A percentile compares a stretch with the other conserved stretches of the same genome.
Conservation (phyloP, 2,113 vertebrate genomes). For the Chloebia gouldiae region DNA sequence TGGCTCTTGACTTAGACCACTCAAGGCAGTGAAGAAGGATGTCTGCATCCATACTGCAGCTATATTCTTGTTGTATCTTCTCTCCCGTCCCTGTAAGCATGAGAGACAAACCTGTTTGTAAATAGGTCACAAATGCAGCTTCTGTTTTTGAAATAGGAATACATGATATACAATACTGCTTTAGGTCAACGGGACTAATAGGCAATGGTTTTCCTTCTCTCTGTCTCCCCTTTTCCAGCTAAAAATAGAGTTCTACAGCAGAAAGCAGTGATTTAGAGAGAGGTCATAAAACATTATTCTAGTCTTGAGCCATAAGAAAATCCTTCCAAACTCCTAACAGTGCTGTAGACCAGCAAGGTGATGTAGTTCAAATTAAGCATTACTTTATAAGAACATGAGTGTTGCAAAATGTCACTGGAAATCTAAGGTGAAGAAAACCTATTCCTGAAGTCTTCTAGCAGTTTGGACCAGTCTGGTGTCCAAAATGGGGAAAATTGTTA, state of each 20-base stretch:
- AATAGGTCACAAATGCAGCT: neutral
- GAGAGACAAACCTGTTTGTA: neutral
- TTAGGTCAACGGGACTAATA: neutral
- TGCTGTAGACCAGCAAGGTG: neutral
- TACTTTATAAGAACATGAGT: neutral
- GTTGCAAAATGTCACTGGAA: neutral
- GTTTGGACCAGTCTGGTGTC: neutral
- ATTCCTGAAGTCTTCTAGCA: neutral
- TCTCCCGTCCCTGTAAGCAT: neutral
- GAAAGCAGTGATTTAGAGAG: neutral
- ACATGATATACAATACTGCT: neutral
- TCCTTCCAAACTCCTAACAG: neutral
- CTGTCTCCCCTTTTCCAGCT: neutral
- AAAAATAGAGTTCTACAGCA: neutral
- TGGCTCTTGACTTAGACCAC: neutral
- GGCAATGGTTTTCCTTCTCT: neutral
- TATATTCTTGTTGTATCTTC: neutral
- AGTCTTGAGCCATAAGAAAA: neutral
- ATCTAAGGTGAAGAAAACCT: neutral
- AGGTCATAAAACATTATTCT: neutral
- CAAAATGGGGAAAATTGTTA: neutral
- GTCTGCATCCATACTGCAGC: neutral
- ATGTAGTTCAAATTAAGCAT: neutral
- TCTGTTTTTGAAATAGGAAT: neutral
- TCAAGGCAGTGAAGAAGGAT: neutral